Conservation (phyloP, 2,113 vertebrate genomes). For the Forbesichthys papilliferus region DNA sequence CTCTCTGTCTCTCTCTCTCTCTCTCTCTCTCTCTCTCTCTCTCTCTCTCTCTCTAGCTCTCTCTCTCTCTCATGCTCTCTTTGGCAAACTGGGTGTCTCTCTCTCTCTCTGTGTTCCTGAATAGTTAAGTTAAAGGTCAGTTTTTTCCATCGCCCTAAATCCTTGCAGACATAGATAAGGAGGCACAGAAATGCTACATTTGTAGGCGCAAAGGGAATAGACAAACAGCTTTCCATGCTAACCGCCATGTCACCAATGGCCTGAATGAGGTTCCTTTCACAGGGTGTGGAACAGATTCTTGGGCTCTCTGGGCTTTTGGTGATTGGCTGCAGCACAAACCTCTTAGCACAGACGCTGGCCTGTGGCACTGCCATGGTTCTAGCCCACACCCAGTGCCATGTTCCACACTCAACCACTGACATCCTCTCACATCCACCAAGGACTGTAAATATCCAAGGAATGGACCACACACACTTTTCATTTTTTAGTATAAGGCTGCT, state of each 20-base stretch:
- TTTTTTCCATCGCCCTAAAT: slow-evolving; percentile 2
- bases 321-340: slow-evolving; percentile 30
- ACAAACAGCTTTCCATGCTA: slow-evolving; percentile 13
- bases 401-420: slow-evolving; percentile 47
- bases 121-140: not conserved
- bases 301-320: slow-evolving; percentile 14
- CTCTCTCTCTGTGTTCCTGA: not conserved
- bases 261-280: slow-evolving; percentile 20
- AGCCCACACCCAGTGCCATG: slow-evolving; percentile 49
- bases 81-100: too few species aligned
- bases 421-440: slow-evolving; percentile 50
- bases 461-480: slow-evolving; percentile 54
- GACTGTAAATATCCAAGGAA: slow-evolving; percentile 52
- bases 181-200: not conserved
- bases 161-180: slow-evolving; percentile 1
- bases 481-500: slow-evolving; percentile 24
- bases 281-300: slow-evolving; percentile 36
- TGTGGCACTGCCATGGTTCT: slow-evolving; percentile 27
- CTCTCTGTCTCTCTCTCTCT: too few species aligned
- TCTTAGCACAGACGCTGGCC: slow-evolving; percentile 38
- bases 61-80: too few species aligned
- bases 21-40: too few species aligned
- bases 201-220: not conserved
- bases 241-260: slow-evolving; percentile 13
- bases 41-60: too few species aligned